phyloP scores from a whole-genome alignment of 2,797 vertebrate genomes.

The Molossus alvarezi region DNA sequence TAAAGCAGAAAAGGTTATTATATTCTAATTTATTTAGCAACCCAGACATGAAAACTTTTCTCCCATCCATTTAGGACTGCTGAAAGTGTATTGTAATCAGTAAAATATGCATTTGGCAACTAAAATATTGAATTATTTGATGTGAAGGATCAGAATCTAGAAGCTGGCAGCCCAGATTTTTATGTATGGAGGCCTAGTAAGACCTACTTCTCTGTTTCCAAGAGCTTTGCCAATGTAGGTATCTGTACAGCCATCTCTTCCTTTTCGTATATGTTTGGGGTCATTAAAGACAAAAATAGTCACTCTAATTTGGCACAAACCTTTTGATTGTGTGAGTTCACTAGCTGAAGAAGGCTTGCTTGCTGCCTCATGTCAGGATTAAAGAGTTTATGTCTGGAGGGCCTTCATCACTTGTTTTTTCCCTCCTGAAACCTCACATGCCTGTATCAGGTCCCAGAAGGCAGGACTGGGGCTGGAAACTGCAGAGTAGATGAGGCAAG shows the following conservation, averaged over 20 bases:
- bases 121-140: constrained; percentile 46
- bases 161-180: not conserved
- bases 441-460: constrained; percentile 63
- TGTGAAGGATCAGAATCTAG: constrained; percentile 23
- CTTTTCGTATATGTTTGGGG: not conserved
- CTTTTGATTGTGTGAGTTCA: constrained; percentile 31
- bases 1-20: constrained; percentile 10
- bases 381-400: not conserved
- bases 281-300: not conserved
- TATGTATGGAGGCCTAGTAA: not conserved
- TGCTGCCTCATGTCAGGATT: not conserved
- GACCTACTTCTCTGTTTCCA: not conserved
- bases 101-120: not conserved
- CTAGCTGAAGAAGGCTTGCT: not conserved
- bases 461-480: constrained; percentile 41
- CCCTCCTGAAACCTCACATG: constrained; percentile 46
- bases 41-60: not conserved
- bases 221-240: not conserved
- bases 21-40: constrained; percentile 31
- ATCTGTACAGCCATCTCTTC: not conserved
- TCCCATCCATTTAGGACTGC: not conserved
- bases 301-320: not conserved
- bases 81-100: not conserved
- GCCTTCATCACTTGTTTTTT: not conserved
- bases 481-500: constrained; percentile 79